A percentile compares a stretch with the other conserved stretches of the same genome.
phyloP scores from a whole-genome alignment of 2,113 vertebrate species.

The Neodon shergylaensis region DNA sequence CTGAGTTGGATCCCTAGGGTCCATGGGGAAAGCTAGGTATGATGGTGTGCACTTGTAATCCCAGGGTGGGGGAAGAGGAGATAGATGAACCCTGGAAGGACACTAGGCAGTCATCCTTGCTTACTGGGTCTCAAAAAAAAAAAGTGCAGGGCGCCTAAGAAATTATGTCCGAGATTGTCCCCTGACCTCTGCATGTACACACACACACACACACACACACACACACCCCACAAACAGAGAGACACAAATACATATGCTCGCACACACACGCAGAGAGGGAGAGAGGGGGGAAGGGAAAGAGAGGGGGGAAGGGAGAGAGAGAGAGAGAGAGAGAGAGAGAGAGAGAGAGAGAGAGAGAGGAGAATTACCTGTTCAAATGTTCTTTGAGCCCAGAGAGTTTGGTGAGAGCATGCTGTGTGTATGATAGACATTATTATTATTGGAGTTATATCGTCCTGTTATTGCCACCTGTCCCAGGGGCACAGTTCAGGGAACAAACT shows the following conservation, averaged over 20 bases:
- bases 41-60: neutral
- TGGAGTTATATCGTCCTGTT: neutral
- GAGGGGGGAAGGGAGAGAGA: no score
- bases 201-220: no score
- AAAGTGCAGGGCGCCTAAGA: neutral
- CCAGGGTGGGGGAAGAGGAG: no score
- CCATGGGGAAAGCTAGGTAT: neutral
- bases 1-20: neutral
- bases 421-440: neutral
- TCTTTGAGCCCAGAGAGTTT: constrained; percentile 3
- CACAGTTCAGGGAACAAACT: constrained; percentile 14
- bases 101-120: neutral
- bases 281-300: no score
- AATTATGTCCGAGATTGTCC: neutral
- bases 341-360: neutral
- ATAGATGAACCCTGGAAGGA: neutral
- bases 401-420: neutral
- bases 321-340: no score
- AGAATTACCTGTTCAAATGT: neutral
- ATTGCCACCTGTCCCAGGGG: neutral
- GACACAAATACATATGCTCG: neutral
- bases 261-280: no score
- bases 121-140: neutral
- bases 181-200: neutral
- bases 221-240: neutral